Conservation (phyloP, 2,113 vertebrate species). For the Ramphastos sulfuratus region DNA sequence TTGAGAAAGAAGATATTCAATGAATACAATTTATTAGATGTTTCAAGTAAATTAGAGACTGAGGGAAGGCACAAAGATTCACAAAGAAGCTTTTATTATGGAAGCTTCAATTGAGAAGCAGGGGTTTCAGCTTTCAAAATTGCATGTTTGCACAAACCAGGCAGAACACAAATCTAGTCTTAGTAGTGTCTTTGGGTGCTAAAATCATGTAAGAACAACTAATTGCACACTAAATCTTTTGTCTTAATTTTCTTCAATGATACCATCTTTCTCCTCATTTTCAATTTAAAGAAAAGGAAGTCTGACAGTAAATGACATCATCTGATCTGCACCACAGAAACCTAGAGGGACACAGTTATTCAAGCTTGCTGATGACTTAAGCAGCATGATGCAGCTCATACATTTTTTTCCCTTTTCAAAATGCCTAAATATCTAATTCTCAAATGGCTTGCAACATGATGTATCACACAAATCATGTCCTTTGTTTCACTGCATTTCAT, state of each 20-base stretch:
- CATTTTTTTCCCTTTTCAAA: constrained; percentile 31
- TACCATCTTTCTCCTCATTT: neutral
- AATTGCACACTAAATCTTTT: neutral
- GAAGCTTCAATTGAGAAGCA: neutral
- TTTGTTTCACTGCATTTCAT: constrained; percentile 6
- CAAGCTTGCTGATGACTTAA: neutral
- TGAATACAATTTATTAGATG: neutral
- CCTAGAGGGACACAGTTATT: neutral
- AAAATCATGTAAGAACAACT: neutral
- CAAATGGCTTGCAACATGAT: neutral
- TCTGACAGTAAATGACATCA: neutral
- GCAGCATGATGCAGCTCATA: neutral
- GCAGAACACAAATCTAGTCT: neutral
- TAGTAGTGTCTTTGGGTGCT: neutral
- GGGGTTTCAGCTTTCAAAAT: neutral
- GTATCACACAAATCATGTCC: neutral
- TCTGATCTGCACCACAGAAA: neutral
- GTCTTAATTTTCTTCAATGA: neutral
- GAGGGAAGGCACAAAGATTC: neutral
- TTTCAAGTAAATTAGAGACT: neutral
- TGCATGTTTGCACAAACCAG: neutral
- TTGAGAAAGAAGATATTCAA: neutral
- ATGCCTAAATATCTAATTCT: neutral
- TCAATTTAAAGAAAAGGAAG: neutral
- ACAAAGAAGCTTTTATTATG: neutral